Conservation (phyloP, 2,113 vertebrate species). For the Aldabrachelys gigantea region DNA sequence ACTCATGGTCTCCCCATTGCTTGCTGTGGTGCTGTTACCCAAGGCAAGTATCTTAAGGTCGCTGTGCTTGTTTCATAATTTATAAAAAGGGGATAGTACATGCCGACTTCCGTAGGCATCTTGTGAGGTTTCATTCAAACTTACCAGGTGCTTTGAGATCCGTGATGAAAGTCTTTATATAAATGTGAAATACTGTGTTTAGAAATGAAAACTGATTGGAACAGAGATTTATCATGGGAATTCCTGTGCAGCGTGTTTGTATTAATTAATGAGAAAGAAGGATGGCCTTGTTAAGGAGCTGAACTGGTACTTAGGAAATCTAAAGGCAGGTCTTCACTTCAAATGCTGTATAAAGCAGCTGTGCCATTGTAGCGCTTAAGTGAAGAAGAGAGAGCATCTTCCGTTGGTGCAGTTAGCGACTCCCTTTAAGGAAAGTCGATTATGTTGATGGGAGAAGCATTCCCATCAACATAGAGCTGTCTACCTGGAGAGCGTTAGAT, state of each 20-base stretch:
- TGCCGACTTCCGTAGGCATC: not conserved
- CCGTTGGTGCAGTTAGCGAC: not conserved
- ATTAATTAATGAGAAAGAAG: slow-evolving; percentile 4
- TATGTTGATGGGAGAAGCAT: not conserved
- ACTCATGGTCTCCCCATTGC: not conserved
- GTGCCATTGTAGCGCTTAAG: not conserved
- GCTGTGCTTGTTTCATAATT: not conserved
- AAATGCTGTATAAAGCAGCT: too few species aligned
- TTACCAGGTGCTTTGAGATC: not conserved
- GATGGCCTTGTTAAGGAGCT: slow-evolving; percentile 14
- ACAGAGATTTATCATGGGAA: slow-evolving; percentile 1
- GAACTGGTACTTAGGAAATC: not conserved
- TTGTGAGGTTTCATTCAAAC: not conserved
- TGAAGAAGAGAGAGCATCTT: not conserved
- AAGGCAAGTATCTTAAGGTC: not conserved
- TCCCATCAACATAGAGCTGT: not conserved
- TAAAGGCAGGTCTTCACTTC: too few species aligned
- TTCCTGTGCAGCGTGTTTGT: not conserved
- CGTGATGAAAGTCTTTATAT: not conserved
- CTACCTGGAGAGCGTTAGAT: too few species aligned
- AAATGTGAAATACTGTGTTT: slow-evolving; percentile 28
- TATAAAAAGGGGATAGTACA: not conserved
- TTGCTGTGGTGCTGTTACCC: not conserved
- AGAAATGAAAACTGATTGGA: slow-evolving; percentile 32
- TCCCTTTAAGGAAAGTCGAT: not conserved